phyloP scores from a whole-genome alignment of 2,797 vertebrate genomes.

The Periophthalmus magnuspinnatus region DNA sequence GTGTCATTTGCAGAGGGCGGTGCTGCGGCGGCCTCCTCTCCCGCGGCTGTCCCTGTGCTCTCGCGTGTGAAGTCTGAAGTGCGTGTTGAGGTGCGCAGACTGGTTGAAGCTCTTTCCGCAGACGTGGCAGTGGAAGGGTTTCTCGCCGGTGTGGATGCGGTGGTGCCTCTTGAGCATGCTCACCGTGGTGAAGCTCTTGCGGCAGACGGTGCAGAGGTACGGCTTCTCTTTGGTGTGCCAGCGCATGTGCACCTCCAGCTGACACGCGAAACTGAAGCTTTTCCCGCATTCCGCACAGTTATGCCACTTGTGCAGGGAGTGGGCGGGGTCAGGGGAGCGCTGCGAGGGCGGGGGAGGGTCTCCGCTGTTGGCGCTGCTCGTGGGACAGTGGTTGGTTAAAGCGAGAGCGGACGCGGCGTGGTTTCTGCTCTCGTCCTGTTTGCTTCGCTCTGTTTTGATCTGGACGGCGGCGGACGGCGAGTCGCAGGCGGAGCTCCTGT shows the following conservation, averaged over 20 bases:
- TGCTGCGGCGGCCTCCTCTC: conserved; percentile 52
- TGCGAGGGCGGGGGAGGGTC: conserved; percentile 31
- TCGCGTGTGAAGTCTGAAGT: conserved; percentile 70
- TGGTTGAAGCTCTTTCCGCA: conserved; percentile 76
- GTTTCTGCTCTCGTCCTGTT: conserved; percentile 21
- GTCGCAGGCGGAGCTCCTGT: not conserved
- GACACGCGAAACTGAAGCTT: conserved; percentile 73
- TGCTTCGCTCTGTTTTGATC: conserved; percentile 43
- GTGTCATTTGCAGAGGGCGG: conserved; percentile 28
- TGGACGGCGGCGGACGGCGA: not conserved
- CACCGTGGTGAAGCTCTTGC: conserved; percentile 72
- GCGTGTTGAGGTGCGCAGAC: conserved; percentile 74
- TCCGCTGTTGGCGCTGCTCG: not conserved
- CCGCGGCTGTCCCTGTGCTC: not conserved
- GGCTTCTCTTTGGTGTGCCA: conserved; percentile 78
- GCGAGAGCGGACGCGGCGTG: not conserved
- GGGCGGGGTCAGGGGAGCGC: conserved; percentile 40
- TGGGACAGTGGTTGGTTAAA: not conserved
- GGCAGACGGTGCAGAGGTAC: conserved; percentile 66
- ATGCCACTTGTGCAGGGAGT: conserved; percentile 65
- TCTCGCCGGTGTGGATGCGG: conserved; percentile 74
- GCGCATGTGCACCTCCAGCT: conserved; percentile 76
- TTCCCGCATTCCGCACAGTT: conserved; percentile 71
- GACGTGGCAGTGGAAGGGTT: conserved; percentile 71
- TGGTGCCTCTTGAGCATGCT: conserved; percentile 75